These are phyloP conservation scores for Malaclemys terrapin DNA, from an alignment of 2,113 vertebrate species.

Conservation along the genomic window DNA sequence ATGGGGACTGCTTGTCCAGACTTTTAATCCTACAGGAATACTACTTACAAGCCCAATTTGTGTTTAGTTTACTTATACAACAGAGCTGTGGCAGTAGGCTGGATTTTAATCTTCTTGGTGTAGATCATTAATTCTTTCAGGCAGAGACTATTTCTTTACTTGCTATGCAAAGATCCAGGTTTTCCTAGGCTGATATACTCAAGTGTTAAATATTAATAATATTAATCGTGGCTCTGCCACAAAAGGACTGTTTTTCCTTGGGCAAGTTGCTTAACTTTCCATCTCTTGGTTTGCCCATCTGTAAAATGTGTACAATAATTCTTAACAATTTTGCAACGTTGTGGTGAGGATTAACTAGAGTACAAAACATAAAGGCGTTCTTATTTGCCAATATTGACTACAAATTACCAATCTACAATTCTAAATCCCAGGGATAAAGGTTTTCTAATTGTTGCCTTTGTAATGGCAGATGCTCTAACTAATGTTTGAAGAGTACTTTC, in stretches of 20 bases:
- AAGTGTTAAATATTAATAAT: not conserved
- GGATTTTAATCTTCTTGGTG: not conserved
- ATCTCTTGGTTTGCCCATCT: not conserved
- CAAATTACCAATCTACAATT: constrained; percentile 15
- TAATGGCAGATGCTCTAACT: not conserved
- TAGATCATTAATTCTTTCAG: accelerated
- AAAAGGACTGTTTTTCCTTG: not conserved
- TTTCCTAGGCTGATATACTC: not conserved
- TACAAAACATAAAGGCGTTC: not conserved
- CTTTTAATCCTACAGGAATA: not conserved
- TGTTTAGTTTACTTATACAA: not conserved
- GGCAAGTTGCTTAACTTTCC: not conserved
- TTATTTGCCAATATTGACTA: not conserved
- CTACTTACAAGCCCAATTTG: not conserved
- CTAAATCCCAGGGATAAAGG: not conserved
- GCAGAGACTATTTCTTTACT: not conserved
- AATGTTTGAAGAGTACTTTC: not conserved
- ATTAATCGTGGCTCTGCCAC: not conserved
- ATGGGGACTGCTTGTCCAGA: not conserved
- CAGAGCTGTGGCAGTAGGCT: not conserved
- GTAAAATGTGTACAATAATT: constrained; percentile 3
- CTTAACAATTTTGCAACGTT: not conserved
- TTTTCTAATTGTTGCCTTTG: constrained; percentile 11
- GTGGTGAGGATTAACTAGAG: not conserved
- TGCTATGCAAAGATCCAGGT: not conserved